Evolutionary conservation across 2,888 invertebrate genomes (phyloP), one percentile per base, ranked within the genome.

Genomic region (Cerastis leucographa): DNA sequence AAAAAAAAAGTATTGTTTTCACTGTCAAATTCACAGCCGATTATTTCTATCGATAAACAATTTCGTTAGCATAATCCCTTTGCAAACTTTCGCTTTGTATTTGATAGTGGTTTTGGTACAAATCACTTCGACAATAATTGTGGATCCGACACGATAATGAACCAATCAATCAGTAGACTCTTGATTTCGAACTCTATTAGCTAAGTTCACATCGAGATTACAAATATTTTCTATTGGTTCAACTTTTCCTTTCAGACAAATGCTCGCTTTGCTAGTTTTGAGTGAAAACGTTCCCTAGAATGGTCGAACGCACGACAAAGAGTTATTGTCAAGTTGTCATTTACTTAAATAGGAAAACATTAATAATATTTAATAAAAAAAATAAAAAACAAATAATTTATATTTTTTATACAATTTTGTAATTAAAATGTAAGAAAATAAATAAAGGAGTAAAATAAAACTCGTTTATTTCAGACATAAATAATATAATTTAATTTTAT

Each of bases 131-230:
- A 35, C 35, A 17, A 40, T 19, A 14, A 54, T 56, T 29, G 22
- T 19, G 29, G 19, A 59, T 59, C 7, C 22, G 49, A 46, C 17
- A 40, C 49, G 35, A 17, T 68, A 77, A 82, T 82, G 25, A 77
- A 77, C 54, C 68, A 61, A 72, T 78, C 49, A 78, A 73, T 73
- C 46, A 54, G 51, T 25, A 61, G n/a, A 44, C 67, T 62, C 35
- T 59, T 54, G 35, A 70, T 77, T 66, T n/a, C 1, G 35, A 2
- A 61, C 69, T 54, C 42, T 66, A 62, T 78, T 78, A 69, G 61
- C 61, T 29, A 66, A 81, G 40, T 66, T 69, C 61, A 42, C n/a
- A 44, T 40, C 12, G 51, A 22, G 51, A 29, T 54, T 59, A 35
- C 25, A 44, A 64, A 51, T 56, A 76, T 51, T 69, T 69, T 25